Conservation (phyloP, 2,888 invertebrate genomes). For the Macrosiphum euphorbiae region DNA sequence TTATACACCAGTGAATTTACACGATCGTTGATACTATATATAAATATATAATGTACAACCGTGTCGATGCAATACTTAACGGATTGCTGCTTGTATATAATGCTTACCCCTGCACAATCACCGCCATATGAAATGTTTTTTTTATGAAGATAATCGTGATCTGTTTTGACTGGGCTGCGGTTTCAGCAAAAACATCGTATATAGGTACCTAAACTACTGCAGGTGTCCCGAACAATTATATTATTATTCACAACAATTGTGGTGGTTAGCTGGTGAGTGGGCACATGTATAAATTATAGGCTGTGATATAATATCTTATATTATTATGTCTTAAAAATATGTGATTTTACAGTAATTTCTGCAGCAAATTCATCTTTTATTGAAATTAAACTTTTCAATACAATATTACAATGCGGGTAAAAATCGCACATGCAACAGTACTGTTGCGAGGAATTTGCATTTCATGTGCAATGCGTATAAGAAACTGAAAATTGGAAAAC, state of each 20-base stretch:
- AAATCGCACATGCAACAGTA: neutral
- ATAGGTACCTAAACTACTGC: neutral
- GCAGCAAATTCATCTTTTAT: neutral
- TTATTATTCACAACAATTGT: neutral
- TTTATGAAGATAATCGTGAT: neutral
- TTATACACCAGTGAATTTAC: neutral
- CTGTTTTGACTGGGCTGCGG: slow-evolving; percentile 21
- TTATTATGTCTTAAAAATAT: neutral
- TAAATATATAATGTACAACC: neutral
- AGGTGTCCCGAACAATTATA: neutral
- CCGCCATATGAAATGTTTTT: neutral
- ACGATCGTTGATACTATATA: neutral
- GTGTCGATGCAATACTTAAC: neutral
- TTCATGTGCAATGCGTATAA: neutral
- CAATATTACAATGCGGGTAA: neutral
- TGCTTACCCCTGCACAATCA: neutral
- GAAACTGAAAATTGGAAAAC: neutral
- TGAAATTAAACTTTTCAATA: neutral
- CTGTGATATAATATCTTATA: neutral
- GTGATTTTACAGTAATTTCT: neutral
- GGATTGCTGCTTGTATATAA: neutral
- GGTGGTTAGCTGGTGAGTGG: neutral
- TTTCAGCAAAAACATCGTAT: neutral
- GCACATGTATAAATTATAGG: neutral
- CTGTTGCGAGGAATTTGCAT: neutral